Evolutionary conservation across 2,113 vertebrate genomes (phyloP).

Genomic region (Halcyon malimbica): DNA sequence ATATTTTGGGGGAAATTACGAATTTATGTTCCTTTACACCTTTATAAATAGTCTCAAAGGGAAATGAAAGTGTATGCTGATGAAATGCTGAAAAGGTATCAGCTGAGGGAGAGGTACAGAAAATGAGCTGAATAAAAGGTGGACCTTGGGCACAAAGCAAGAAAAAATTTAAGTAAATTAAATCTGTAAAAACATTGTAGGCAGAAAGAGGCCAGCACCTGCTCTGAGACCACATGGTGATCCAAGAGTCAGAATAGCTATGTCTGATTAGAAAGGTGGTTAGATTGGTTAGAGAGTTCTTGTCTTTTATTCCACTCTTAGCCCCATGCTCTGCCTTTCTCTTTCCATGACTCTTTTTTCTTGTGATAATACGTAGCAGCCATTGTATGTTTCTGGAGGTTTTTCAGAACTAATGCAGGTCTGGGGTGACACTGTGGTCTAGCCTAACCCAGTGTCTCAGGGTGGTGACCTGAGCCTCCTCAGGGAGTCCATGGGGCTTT

Average conservation of each 20-base stretch:
- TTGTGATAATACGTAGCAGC: neutral
- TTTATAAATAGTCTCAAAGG: conserved; percentile 6
- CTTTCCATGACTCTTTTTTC: neutral
- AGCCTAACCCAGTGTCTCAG: neutral
- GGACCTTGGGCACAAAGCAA: neutral
- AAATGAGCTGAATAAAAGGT: conserved; percentile 41
- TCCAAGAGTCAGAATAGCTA: neutral
- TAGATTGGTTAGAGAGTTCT: neutral
- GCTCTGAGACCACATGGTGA: neutral
- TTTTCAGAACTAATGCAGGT: neutral
- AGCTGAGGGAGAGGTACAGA: conserved; percentile 23
- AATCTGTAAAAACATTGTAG: neutral
- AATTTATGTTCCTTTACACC: conserved; percentile 23
- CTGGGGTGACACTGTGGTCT: neutral
- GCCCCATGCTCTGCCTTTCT: neutral
- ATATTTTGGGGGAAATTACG: neutral
- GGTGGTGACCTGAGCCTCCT: neutral
- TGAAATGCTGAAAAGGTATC: conserved; percentile 25
- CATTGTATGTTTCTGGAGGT: neutral
- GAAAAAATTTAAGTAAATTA: conserved; percentile 34
- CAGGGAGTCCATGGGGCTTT: neutral
- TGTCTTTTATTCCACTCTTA: neutral
- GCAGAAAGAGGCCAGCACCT: neutral
- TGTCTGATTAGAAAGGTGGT: neutral
- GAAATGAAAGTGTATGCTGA: conserved; percentile 13